These are phyloP conservation scores for Apteryx mantelli DNA, from an alignment of 2,113 vertebrate genomes.

Conservation along the genomic window DNA sequence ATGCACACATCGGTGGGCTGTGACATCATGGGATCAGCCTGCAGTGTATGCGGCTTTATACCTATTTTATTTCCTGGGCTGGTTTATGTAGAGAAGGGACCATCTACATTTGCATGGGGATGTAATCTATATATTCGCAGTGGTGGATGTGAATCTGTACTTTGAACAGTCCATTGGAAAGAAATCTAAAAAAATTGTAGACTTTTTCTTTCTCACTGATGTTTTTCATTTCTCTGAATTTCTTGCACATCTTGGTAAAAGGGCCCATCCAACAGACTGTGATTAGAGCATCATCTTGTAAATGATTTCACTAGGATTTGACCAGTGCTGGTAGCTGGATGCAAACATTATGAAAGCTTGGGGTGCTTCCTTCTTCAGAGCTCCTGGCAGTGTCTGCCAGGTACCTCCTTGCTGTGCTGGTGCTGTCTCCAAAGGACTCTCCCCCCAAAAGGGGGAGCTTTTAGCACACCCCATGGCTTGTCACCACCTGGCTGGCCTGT, in stretches of 20 bases:
- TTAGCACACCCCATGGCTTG: slow-evolving; percentile 11
- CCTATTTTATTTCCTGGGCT: background rate
- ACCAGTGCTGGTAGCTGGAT: fast-evolving
- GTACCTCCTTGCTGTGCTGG: background rate
- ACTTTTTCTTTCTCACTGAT: background rate
- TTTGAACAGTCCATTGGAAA: background rate
- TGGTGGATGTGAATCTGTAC: background rate
- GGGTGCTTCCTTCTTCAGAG: background rate
- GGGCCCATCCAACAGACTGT: background rate
- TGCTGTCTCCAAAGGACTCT: slow-evolving; percentile 49
- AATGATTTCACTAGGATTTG: background rate
- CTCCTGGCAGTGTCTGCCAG: background rate
- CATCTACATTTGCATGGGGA: background rate
- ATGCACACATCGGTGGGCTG: slow-evolving; percentile 47
- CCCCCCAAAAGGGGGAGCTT: slow-evolving; percentile 69
- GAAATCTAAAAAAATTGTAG: background rate
- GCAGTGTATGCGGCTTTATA: background rate
- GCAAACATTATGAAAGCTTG: background rate
- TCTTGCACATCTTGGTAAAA: background rate
- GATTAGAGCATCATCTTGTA: background rate
- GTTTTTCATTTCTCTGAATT: background rate
- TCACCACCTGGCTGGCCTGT: background rate
- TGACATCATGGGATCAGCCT: slow-evolving; percentile 45
- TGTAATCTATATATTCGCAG: background rate
- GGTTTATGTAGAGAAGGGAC: background rate